Evolutionary conservation across 1,140 invertebrate genomes (phyloP).

Genomic region (Drosophila parabipectinata): DNA sequence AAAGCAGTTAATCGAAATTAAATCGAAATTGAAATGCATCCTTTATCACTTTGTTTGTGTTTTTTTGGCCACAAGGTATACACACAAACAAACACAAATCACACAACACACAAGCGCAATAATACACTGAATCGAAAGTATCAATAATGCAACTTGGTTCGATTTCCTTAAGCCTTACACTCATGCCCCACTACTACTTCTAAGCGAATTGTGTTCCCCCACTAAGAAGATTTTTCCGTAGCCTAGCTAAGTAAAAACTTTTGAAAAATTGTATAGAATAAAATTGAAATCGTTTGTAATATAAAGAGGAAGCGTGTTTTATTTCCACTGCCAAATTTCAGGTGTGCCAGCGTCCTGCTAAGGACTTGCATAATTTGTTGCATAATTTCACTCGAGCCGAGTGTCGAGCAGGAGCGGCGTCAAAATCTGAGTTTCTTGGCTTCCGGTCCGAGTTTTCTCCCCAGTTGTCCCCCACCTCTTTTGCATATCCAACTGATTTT

Average conservation of each 20-base stretch:
- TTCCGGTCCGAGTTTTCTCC: constrained; percentile 18
- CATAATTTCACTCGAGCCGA: constrained; percentile 44
- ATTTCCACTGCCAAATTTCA: not conserved
- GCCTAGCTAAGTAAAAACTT: constrained; percentile 1
- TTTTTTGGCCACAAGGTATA: not conserved
- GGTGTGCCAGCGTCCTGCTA: not conserved
- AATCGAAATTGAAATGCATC: not conserved
- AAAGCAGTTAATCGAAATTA: too few species aligned
- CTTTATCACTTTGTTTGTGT: not conserved
- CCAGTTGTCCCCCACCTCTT: not conserved
- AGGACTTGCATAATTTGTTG: constrained; percentile 36
- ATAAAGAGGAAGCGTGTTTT: not conserved
- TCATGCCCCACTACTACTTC: not conserved
- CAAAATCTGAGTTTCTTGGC: constrained; percentile 41
- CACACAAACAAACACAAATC: not conserved
- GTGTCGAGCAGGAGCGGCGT: constrained; percentile 18
- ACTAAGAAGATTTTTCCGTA: not conserved
- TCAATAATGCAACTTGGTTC: not conserved
- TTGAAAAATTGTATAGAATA: constrained; percentile 1
- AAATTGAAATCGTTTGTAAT: not conserved
- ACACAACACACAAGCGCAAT: not conserved
- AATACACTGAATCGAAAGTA: not conserved
- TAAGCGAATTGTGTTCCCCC: not conserved
- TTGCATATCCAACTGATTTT: constrained; percentile 44
- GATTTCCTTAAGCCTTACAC: not conserved